A percentile compares a stretch with the other conserved stretches of the same genome.
Evolutionary conservation across 1,140 invertebrate genomes (phyloP).

Genomic region (Augochlora pura): DNA sequence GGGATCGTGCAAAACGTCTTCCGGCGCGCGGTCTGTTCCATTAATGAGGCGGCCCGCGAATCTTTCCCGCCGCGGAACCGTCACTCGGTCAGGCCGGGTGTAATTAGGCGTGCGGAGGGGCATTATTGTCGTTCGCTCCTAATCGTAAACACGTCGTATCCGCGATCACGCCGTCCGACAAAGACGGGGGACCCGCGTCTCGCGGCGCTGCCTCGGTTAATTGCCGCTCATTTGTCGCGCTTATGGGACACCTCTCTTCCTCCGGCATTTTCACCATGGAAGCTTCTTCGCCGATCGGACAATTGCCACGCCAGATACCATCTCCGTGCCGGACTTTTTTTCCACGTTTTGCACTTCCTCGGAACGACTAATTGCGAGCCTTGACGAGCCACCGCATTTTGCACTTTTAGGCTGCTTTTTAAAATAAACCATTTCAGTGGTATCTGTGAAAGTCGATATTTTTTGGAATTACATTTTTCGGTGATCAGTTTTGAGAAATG

Average conservation of each 20-base stretch:
- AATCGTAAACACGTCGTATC: conserved; percentile 48
- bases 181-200: conserved; percentile 32
- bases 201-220: conserved; percentile 58
- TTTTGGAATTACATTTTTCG: no score
- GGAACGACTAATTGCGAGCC: no score
- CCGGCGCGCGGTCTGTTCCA: not conserved
- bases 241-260: conserved; percentile 57
- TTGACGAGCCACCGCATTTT: no score
- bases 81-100: conserved; percentile 39
- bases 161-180: conserved; percentile 46
- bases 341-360: no score
- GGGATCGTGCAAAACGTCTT: not conserved
- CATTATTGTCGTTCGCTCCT: conserved; percentile 42
- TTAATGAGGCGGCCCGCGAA: conserved; percentile 47
- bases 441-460: no score
- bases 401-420: no score
- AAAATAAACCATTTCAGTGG: no score
- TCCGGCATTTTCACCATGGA: conserved; percentile 49
- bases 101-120: conserved; percentile 50
- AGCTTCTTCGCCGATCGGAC: conserved; percentile 36
- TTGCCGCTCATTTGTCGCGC: conserved; percentile 62
- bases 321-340: no score
- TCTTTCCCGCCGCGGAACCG: conserved; percentile 37
- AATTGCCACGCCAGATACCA: no score
- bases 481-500: no score